Evolutionary conservation across 2,888 invertebrate species (phyloP).

Genomic region (Lithophane socia): DNA sequence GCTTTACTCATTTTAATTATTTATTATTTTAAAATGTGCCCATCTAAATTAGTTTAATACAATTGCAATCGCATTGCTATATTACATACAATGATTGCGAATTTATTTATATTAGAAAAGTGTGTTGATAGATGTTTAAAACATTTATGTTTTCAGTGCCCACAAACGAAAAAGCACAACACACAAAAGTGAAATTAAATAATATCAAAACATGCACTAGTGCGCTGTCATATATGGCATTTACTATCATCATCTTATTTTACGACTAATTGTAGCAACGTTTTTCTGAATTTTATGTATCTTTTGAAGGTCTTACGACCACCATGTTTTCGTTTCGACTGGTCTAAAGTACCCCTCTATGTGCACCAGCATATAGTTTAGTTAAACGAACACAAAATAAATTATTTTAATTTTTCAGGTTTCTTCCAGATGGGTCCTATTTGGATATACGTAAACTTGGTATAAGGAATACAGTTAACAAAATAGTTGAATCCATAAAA

Average conservation of each 20-base stretch:
- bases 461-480: constrained; percentile 28
- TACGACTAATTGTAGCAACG: not conserved
- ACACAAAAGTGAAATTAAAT: no score
- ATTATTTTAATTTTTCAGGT: constrained; percentile 51
- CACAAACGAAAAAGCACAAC: no score
- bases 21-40: no score
- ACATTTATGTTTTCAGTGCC: no score
- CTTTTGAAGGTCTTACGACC: not conserved
- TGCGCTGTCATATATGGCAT: no score
- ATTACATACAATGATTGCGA: no score
- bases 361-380: not conserved
- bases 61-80: no score
- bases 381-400: not conserved
- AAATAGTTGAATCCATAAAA: constrained; percentile 65
- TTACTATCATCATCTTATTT: no score
- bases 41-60: no score
- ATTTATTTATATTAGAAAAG: not conserved
- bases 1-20: not conserved
- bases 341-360: no score
- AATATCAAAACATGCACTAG: no score
- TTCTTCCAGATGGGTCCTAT: constrained; percentile 69
- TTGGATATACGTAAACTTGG: constrained; percentile 52
- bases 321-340: not conserved
- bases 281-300: not conserved
- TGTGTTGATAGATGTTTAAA: no score